Percentiles rank a stretch among this genome's conserved stretches.
These are phyloP conservation scores for Drosophila cardini DNA, from an alignment of 1,140 invertebrate genomes.

Conservation along the genomic window DNA sequence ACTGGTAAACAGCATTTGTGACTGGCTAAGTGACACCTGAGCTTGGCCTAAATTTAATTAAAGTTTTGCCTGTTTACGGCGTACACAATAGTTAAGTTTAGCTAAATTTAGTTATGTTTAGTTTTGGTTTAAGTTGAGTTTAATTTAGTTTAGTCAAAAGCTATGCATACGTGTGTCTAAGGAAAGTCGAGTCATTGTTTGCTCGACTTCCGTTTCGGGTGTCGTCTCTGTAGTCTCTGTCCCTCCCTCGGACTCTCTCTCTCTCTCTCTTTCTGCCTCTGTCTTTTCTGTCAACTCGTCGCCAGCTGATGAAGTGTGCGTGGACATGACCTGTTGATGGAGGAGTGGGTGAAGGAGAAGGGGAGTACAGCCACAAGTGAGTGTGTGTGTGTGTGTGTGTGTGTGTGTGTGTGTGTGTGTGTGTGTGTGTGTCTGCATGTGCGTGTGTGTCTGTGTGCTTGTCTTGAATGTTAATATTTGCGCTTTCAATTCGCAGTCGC, in stretches of 20 bases:
- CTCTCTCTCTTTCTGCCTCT: background rate
- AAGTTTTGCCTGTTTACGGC: slow-evolving; percentile 28
- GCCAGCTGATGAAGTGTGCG: slow-evolving; percentile 39
- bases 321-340: slow-evolving; percentile 47
- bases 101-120: background rate
- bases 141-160: slow-evolving; percentile 3
- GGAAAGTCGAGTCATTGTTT: slow-evolving; percentile 28
- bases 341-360: background rate
- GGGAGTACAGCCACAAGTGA: too few relatives aligned
- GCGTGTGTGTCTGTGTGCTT: slow-evolving; percentile 50
- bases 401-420: slow-evolving; percentile 28
- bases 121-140: background rate
- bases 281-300: slow-evolving; percentile 16
- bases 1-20: background rate
- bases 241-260: background rate
- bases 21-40: slow-evolving; percentile 17
- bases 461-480: slow-evolving; percentile 79
- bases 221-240: background rate
- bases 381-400: slow-evolving; percentile 37
- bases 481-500: slow-evolving; percentile 69
- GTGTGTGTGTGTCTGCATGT: slow-evolving; percentile 51
- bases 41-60: slow-evolving; percentile 35
- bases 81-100: slow-evolving; percentile 29
- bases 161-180: slow-evolving; percentile 16
- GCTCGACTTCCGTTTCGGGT: slow-evolving; percentile 16